Evolutionary conservation across 1,140 invertebrate species (phyloP).

Genomic region (Oedothorax gibbosus): DNA sequence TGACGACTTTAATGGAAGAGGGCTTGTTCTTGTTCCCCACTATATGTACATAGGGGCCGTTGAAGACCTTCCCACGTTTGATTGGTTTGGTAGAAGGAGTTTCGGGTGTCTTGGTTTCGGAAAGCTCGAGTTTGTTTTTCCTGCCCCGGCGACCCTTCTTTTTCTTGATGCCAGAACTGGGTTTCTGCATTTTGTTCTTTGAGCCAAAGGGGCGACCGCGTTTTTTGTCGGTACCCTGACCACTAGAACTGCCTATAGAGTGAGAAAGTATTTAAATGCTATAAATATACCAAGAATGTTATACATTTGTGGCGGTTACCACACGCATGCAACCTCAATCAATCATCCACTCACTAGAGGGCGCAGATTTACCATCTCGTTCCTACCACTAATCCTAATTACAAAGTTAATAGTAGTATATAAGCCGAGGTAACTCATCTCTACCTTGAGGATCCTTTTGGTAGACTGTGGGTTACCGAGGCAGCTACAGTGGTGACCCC

Average conservation of each 20-base stretch:
- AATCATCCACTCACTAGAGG: too few relatives aligned
- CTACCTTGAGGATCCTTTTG: too few relatives aligned
- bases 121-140: slow-evolving; percentile 33
- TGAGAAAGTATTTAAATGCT: too few relatives aligned
- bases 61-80: slow-evolving; percentile 37
- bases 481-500: too few relatives aligned
- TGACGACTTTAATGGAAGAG: slow-evolving; percentile 53
- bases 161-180: background rate
- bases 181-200: slow-evolving; percentile 63
- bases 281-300: too few relatives aligned
- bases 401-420: too few relatives aligned
- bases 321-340: too few relatives aligned
- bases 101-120: slow-evolving; percentile 25
- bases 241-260: background rate
- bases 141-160: slow-evolving; percentile 25
- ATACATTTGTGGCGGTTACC: too few relatives aligned
- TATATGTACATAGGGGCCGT: slow-evolving; percentile 58
- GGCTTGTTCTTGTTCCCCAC: slow-evolving; percentile 50
- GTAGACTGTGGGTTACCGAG: too few relatives aligned
- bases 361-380: too few relatives aligned
- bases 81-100: slow-evolving; percentile 17
- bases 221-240: slow-evolving; percentile 60
- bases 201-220: slow-evolving; percentile 65
- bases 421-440: too few relatives aligned
- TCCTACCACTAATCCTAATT: too few relatives aligned